Percentiles rank a stretch among this genome's conserved stretches.
Evolutionary conservation across 2,113 vertebrate genomes (phyloP).

Genomic region (Trochalopteron elliotii): DNA sequence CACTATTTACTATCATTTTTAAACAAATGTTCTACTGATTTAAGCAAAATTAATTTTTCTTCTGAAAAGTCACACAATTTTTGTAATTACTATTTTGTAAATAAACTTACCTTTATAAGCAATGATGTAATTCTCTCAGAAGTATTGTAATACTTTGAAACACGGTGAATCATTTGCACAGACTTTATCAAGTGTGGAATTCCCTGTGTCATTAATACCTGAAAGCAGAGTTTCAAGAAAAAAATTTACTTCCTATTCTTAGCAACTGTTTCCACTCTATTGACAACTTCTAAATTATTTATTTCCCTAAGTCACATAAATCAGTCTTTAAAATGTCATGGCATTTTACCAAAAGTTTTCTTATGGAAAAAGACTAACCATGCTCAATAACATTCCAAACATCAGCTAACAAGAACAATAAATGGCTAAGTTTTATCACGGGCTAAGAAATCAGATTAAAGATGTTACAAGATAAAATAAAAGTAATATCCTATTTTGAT

Average conservation of each 20-base stretch:
- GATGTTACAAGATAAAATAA: not conserved
- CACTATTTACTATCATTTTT: not conserved
- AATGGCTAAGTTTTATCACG: not conserved
- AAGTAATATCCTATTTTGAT: not conserved
- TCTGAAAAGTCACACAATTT: not conserved
- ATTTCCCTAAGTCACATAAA: not conserved
- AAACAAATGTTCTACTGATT: not conserved
- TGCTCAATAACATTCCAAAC: not conserved
- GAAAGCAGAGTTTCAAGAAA: conserved; percentile 44
- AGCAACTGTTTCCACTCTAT: not conserved
- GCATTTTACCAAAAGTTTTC: not conserved
- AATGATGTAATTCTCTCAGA: conserved; percentile 82
- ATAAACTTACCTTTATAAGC: conserved; percentile 78
- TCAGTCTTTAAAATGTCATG: not conserved
- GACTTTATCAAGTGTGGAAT: conserved; percentile 82
- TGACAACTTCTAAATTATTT: not conserved
- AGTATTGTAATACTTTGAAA: conserved; percentile 83
- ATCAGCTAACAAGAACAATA: not conserved
- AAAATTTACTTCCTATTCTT: not conserved
- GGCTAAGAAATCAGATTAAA: not conserved
- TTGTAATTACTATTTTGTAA: not conserved
- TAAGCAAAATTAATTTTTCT: not conserved
- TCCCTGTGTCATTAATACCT: conserved; percentile 79
- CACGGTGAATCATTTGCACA: conserved; percentile 79
- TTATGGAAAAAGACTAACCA: not conserved